A percentile compares a stretch with the other conserved stretches of the same genome.
Evolutionary conservation across 1,140 invertebrate species (phyloP).

Genomic region (Nephotettix cincticeps): DNA sequence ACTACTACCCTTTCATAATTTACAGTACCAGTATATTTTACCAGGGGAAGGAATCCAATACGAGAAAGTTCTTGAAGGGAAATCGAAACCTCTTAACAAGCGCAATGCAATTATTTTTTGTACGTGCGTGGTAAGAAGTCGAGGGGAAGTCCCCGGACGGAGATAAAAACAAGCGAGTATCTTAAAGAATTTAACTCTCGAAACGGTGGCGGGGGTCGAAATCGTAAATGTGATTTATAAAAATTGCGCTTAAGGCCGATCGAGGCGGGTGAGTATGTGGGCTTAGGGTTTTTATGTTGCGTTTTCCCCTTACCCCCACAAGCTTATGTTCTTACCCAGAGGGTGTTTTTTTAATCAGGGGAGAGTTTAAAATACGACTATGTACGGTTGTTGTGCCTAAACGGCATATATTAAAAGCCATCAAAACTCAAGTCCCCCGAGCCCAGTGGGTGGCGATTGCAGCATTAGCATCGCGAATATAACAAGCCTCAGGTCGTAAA

Average conservation of each 20-base stretch:
- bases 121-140: slow-evolving; percentile 10
- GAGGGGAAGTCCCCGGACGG: slow-evolving; percentile 28
- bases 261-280: slow-evolving; percentile 34
- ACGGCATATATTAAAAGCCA: slow-evolving; percentile 19
- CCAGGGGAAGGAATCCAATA: not conserved
- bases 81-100: slow-evolving; percentile 23
- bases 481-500: no score
- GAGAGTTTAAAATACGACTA: slow-evolving; percentile 35
- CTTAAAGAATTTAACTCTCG: slow-evolving; percentile 40
- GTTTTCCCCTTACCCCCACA: slow-evolving; percentile 20
- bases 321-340: slow-evolving; percentile 26
- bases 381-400: slow-evolving; percentile 7
- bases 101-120: slow-evolving; percentile 20
- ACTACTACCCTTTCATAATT: no score
- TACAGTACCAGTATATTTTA: no score
- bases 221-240: slow-evolving; percentile 42
- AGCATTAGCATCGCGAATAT: no score
- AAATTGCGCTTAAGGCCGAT: slow-evolving; percentile 36
- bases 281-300: slow-evolving; percentile 26
- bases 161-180: slow-evolving; percentile 37
- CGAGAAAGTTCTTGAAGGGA: not conserved
- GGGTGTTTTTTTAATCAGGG: slow-evolving; percentile 35
- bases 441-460: not conserved
- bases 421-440: not conserved
- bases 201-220: not conserved